phyloP scores from a whole-genome alignment of 2,888 invertebrate genomes.

The Drosophila mimetica region DNA sequence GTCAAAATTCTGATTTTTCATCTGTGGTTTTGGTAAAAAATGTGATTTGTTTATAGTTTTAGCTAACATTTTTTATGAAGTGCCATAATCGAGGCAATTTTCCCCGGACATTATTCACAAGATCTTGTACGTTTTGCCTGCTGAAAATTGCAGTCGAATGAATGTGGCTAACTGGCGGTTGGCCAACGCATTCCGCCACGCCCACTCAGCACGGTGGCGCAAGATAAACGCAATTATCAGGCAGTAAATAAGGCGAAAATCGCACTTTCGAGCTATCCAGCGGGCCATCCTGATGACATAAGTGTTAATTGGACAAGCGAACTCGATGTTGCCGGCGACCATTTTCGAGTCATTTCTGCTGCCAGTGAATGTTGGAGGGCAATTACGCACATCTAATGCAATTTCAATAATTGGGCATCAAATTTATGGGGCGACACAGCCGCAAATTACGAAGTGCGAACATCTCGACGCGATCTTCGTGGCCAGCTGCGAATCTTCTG shows the following conservation, averaged over 20 bases:
- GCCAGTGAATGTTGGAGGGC: slow-evolving; percentile 17
- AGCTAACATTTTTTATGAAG: no score
- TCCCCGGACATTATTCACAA: neutral
- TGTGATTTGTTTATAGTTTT: no score
- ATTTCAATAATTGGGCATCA: slow-evolving; percentile 81
- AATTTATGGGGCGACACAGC: slow-evolving; percentile 74
- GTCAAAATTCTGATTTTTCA: no score
- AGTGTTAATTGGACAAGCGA: slow-evolving; percentile 76
- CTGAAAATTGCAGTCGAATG: slow-evolving; percentile 3
- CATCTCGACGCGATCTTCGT: slow-evolving; percentile 42
- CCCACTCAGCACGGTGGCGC: slow-evolving; percentile 14
- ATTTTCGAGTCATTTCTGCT: slow-evolving; percentile 37
- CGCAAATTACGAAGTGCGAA: slow-evolving; percentile 75
- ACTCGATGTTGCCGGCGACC: slow-evolving; percentile 13
- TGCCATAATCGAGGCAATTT: no score
- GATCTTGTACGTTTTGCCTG: slow-evolving; percentile 15
- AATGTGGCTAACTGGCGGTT: neutral
- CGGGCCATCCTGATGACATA: slow-evolving; percentile 43
- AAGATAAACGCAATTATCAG: slow-evolving; percentile 81
- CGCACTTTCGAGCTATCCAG: slow-evolving; percentile 12
- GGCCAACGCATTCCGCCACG: slow-evolving; percentile 15
- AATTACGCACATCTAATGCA: slow-evolving; percentile 79
- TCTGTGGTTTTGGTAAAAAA: no score
- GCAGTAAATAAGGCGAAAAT: slow-evolving; percentile 66
- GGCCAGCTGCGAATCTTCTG: slow-evolving; percentile 59